Evolutionary conservation across 2,888 invertebrate species (phyloP).

Genomic region (Luffia ferchaultella): DNA sequence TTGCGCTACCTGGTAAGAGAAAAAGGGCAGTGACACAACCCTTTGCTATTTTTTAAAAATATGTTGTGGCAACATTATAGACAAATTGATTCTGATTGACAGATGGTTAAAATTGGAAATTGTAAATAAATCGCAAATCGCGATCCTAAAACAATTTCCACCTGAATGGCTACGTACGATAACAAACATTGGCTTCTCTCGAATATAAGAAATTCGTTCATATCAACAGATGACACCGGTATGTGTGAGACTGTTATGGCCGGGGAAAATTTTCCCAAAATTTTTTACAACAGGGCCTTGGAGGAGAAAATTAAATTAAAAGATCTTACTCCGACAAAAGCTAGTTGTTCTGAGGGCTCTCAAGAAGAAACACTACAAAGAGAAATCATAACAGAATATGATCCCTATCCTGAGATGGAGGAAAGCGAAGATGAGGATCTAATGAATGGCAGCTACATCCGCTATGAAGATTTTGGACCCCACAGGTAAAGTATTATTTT

Average conservation of each 20-base stretch:
- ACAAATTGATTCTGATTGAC: too few species aligned
- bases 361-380: constrained; percentile 35
- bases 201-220: constrained; percentile 93
- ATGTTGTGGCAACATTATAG: too few species aligned
- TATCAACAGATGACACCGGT: constrained; percentile 94
- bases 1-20: too few species aligned
- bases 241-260: constrained; percentile 93
- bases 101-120: too few species aligned
- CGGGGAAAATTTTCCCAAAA: constrained; percentile 78
- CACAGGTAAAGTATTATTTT: constrained; percentile 52
- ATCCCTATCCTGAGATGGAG: constrained; percentile 80
- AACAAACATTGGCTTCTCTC: constrained; percentile 92
- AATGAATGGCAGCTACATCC: constrained; percentile 72
- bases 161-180: constrained; percentile 91
- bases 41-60: too few species aligned
- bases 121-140: too few species aligned
- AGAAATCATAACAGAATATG: constrained; percentile 59
- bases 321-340: constrained; percentile 25
- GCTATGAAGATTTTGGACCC: constrained; percentile 71
- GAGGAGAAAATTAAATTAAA: constrained; percentile 44
- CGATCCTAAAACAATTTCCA: too few species aligned
- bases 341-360: constrained; percentile 16
- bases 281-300: constrained; percentile 51
- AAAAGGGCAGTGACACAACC: too few species aligned
- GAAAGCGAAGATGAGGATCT: constrained; percentile 83